Percentiles rank a stretch among this genome's conserved stretches.
phyloP scores from a whole-genome alignment of 2,113 vertebrate genomes.

The Eublepharis macularius region DNA sequence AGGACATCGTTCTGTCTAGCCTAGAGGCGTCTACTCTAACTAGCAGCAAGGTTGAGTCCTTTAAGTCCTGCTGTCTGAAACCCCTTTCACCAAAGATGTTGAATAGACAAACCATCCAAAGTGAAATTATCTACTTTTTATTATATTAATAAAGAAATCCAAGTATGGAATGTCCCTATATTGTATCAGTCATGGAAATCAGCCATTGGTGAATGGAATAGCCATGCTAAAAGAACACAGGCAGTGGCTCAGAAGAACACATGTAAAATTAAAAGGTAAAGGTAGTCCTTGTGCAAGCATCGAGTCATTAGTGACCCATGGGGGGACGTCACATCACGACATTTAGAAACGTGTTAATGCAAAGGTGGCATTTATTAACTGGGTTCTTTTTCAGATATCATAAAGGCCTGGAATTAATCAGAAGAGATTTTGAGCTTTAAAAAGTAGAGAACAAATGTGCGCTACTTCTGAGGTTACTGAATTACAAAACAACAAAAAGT shows the following conservation, averaged over 20 bases:
- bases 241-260: not conserved
- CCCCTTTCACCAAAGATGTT: not conserved
- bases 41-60: too few relatives aligned
- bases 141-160: not conserved
- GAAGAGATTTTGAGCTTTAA: constrained; percentile 56
- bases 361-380: constrained; percentile 40
- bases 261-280: too few relatives aligned
- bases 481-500: constrained; percentile 46
- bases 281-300: too few relatives aligned
- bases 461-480: constrained; percentile 47
- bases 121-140: not conserved
- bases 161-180: fast-evolving
- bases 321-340: too few relatives aligned
- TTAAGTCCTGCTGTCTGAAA: too few relatives aligned
- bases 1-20: too few relatives aligned
- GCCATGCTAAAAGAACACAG: not conserved
- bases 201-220: not conserved
- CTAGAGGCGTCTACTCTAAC: too few relatives aligned
- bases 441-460: constrained; percentile 59
- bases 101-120: not conserved
- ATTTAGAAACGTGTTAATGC: constrained; percentile 16
- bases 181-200: not conserved
- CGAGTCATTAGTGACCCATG: too few relatives aligned
- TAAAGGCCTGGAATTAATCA: constrained; percentile 51
- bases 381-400: constrained; percentile 8